Evolutionary conservation across 2,888 invertebrate genomes (phyloP), one percentile per base, ranked within the genome.

Genomic region (Heteromyza rotundicornis): DNA sequence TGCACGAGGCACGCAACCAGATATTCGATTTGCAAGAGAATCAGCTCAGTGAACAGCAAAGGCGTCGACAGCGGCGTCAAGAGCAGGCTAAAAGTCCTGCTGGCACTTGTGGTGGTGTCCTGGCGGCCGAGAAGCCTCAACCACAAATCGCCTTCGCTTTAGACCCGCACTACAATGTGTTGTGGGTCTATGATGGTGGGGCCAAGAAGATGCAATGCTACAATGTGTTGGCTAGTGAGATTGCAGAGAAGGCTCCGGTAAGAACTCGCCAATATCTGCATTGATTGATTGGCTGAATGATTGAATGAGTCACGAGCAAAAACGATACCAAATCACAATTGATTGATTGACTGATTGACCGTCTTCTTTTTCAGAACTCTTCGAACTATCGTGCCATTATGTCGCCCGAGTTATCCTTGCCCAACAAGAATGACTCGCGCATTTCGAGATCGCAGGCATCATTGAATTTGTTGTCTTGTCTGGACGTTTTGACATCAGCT

Each of bases 81-180:
- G 71, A 73, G 16, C 71, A 70, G n/a, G 55, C 63, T 0, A 72
- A 69, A 20, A 68, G 69, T 27, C 68, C 69, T 10, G 64, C 69
- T 3, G 53, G 58, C 53, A 5, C 56, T 32, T 14, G 50, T 60
- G 16, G 66, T 59, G 50, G 60, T 19, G 19, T 62, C 1, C 35
- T 58, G 22, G 60, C 68, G 5, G 62, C 62, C 14, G 80, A 81
- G 3, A 79, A 78, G 56, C 70, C 73, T 20, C 77, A 80, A 53
- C 78, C 83, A 1, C 83, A 83, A 67, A 72, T 82, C 23, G 80
- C 83, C 5, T 83, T 84, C 61, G 76, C 82, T 35, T 73, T 98
- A 72, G 98, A 98, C 84, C 95, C 96, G 0, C 86, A 92, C 57
- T 96, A 96, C 82, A 95, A 97, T 82, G 91, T 96, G 0, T 85